Conservation (phyloP, 2,113 vertebrate species). For the Andinoacara biseriatus region DNA sequence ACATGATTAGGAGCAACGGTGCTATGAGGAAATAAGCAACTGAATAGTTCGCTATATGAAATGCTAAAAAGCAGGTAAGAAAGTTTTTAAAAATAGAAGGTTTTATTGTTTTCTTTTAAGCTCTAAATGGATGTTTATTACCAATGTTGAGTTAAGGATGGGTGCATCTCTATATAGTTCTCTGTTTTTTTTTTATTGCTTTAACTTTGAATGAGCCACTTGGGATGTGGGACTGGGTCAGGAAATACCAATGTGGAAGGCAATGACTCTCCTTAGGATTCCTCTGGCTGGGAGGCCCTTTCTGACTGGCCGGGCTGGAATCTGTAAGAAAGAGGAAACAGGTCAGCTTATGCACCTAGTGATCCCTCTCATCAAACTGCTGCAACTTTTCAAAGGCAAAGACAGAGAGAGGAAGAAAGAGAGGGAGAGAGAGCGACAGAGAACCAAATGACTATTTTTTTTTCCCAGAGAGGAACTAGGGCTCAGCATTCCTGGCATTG, state of each 20-base stretch:
- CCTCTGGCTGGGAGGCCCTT: conserved; percentile 64
- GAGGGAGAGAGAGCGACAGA: conserved; percentile 9
- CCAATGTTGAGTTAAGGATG: conserved; percentile 12
- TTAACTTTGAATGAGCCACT: conserved; percentile 58
- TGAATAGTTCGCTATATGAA: background rate
- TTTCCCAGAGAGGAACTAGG: conserved; percentile 72
- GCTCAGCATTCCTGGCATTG: conserved; percentile 76
- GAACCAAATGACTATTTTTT: conserved; percentile 62
- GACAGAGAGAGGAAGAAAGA: conserved; percentile 23
- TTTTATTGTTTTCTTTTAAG: background rate
- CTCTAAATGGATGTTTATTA: conserved; percentile 36
- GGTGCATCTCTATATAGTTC: conserved; percentile 29
- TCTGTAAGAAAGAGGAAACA: conserved; percentile 66
- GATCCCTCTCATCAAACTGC: conserved; percentile 56
- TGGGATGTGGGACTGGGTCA: conserved; percentile 67
- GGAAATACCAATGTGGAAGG: conserved; percentile 72
- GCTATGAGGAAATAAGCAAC: background rate
- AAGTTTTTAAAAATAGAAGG: conserved; percentile 8
- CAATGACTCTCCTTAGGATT: conserved; percentile 63
- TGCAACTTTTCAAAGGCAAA: conserved; percentile 52
- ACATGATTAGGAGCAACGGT: background rate
- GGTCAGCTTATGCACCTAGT: conserved; percentile 59
- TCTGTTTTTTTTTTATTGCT: conserved; percentile 23
- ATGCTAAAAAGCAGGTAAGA: background rate
- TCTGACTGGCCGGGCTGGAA: conserved; percentile 50